A percentile compares a stretch with the other conserved stretches of the same genome.
Conservation (phyloP, 2,888 invertebrate genomes). For the Drosophila neoperkinsi region DNA sequence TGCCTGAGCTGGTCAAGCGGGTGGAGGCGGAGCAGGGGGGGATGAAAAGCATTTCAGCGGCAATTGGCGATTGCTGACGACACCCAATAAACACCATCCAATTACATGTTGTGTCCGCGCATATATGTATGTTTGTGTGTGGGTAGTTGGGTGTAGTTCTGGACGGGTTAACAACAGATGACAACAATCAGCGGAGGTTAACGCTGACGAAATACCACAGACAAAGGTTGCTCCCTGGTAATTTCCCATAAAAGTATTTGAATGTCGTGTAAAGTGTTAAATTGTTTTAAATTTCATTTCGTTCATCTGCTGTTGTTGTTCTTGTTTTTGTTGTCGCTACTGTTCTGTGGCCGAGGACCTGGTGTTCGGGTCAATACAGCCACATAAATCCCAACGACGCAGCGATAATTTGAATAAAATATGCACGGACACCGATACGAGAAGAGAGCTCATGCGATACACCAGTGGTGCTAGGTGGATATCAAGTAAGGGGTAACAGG, state of each 20-base stretch:
- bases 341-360: slow-evolving; percentile 13
- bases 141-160: slow-evolving; percentile 33
- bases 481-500: not conserved
- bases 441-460: not conserved
- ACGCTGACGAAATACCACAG: slow-evolving; percentile 64
- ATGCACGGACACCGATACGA: slow-evolving; percentile 58
- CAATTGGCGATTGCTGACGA: slow-evolving; percentile 77
- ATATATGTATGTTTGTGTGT: slow-evolving; percentile 20
- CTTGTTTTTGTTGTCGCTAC: slow-evolving; percentile 9
- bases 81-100: slow-evolving; percentile 75
- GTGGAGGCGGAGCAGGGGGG: not conserved
- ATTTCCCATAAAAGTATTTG: slow-evolving; percentile 79
- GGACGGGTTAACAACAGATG: slow-evolving; percentile 36
- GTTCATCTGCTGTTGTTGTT: slow-evolving; percentile 12
- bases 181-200: slow-evolving; percentile 59
- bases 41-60: slow-evolving; percentile 42
- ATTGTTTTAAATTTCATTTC: slow-evolving; percentile 71
- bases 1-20: slow-evolving; percentile 36
- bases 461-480: not conserved
- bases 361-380: slow-evolving; percentile 46
- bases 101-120: slow-evolving; percentile 53
- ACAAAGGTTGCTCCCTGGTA: slow-evolving; percentile 53
- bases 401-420: slow-evolving; percentile 77
- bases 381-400: slow-evolving; percentile 68
- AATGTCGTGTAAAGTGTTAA: slow-evolving; percentile 81